These are phyloP conservation scores for Chironomus riparius DNA, from an alignment of 2,888 invertebrate species.

Conservation along the genomic window DNA sequence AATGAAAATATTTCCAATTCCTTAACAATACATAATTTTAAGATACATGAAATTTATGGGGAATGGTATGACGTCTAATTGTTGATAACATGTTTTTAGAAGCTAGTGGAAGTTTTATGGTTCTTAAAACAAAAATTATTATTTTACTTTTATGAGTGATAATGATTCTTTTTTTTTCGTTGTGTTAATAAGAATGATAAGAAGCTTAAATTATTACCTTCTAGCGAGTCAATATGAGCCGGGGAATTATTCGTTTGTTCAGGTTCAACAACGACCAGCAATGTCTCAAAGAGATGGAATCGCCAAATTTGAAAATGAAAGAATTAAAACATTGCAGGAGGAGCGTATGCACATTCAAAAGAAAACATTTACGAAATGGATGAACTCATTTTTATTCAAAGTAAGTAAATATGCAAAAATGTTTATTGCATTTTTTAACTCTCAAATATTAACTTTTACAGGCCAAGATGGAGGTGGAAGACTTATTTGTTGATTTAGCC, in stretches of 20 bases:
- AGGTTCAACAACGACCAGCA: slow-evolving; percentile 58
- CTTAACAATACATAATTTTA: not conserved
- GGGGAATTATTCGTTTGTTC: slow-evolving; percentile 47
- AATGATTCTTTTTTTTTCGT: too few relatives aligned
- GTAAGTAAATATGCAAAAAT: slow-evolving; percentile 42
- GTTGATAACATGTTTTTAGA: too few relatives aligned
- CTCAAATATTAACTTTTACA: slow-evolving; percentile 40
- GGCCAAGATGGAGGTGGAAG: slow-evolving; percentile 97
- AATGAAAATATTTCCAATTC: not conserved
- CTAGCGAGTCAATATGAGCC: slow-evolving; percentile 59
- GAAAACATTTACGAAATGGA: slow-evolving; percentile 99
- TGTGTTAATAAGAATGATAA: too few relatives aligned
- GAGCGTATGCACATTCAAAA: slow-evolving; percentile 97
- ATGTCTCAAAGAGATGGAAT: slow-evolving; percentile 89
- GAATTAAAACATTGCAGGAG: slow-evolving; percentile 93
- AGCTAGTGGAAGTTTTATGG: too few relatives aligned
- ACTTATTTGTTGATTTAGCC: slow-evolving; percentile 90
- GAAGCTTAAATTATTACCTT: slow-evolving; percentile 29
- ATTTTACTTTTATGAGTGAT: too few relatives aligned
- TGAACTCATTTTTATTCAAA: slow-evolving; percentile 93
- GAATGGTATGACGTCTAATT: too few relatives aligned
- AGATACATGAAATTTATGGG: too few relatives aligned
- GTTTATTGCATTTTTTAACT: slow-evolving; percentile 16
- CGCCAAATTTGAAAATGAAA: slow-evolving; percentile 91
- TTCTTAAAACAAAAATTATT: too few relatives aligned